Evolutionary conservation across 2,113 vertebrate genomes (phyloP), one percentile per base, ranked within the genome.

Genomic region (Climacteris rufus): DNA sequence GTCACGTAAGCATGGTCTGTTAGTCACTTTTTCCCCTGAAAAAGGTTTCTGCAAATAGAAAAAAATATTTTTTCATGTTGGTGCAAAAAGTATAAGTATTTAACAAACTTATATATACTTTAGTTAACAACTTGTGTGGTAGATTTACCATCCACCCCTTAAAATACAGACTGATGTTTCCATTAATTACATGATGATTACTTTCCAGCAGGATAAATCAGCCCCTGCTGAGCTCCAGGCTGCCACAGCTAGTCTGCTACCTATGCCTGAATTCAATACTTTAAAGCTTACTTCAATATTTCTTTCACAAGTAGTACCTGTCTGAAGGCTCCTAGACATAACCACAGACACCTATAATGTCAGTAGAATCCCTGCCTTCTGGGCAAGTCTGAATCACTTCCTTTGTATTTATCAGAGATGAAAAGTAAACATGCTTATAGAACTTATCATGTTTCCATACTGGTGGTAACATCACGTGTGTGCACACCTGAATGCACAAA

Each of bases 111-210:
- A 39, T 7, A 45, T 44, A 14, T 14, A 19, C 13, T 72, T 70
- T 18, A 83, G 64, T 78, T 83, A 61, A 72, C 30, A 76, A 74
- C 39, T 86, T 83, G 39, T 80, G 30, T 77, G 59, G 64, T 65
- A 74, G 42, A 42, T 59, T 69, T 78, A n/a, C 64, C 37, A 71
- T 61, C 33, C 35, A 19, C 9, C 7, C 21, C 47, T 28, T 56
- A 44, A 91, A 87, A 89, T 22, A 81, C 47, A 70, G 63, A 47
- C 45, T 80, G 42, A 11, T 95, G 54, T 77, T 88, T 93, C 82
- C 35, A 50, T 76, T 93, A 96, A 93, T 95, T 90, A 83, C 30
- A 39, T 23, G 15, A 72, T 80, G 71, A 88, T 86, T 95, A 74
- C 59, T 90, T 93, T 90, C 24, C 75, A 81, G 68, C 63, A 90